Conservation (phyloP, 2,888 invertebrate species). For the Spodoptera exigua region DNA sequence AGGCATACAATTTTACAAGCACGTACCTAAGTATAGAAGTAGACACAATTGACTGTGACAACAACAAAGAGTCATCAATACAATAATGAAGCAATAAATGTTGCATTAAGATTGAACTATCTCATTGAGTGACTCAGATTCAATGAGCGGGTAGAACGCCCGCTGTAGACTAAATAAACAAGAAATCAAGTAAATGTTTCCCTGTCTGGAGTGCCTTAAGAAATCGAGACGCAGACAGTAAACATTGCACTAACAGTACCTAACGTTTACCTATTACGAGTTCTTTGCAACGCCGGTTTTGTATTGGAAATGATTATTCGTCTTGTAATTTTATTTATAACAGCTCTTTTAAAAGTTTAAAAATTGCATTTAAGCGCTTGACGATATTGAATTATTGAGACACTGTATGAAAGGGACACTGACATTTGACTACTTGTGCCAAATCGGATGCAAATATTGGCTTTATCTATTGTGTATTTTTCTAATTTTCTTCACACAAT, state of each 20-base stretch:
- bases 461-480: too few relatives aligned
- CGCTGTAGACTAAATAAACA: conserved; percentile 61
- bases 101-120: conserved; percentile 47
- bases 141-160: conserved; percentile 47
- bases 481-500: too few relatives aligned
- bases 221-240: conserved; percentile 57
- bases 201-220: conserved; percentile 51
- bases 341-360: too few relatives aligned
- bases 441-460: too few relatives aligned
- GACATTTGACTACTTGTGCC: too few relatives aligned
- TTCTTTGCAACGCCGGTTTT: neutral
- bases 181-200: conserved; percentile 52
- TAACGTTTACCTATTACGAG: conserved; percentile 15
- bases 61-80: conserved; percentile 11
- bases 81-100: conserved; percentile 31
- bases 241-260: conserved; percentile 45
- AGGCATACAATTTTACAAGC: too few relatives aligned
- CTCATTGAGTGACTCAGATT: conserved; percentile 54
- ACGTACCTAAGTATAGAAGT: neutral
- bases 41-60: neutral
- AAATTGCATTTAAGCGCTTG: too few relatives aligned
- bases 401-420: too few relatives aligned
- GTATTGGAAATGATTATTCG: too few relatives aligned
- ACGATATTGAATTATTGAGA: too few relatives aligned
- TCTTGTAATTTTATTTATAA: too few relatives aligned